Base-by-base conservation (phyloP, 1,140 invertebrate genomes). In the Anoplolepis gracilipes region DNA sequence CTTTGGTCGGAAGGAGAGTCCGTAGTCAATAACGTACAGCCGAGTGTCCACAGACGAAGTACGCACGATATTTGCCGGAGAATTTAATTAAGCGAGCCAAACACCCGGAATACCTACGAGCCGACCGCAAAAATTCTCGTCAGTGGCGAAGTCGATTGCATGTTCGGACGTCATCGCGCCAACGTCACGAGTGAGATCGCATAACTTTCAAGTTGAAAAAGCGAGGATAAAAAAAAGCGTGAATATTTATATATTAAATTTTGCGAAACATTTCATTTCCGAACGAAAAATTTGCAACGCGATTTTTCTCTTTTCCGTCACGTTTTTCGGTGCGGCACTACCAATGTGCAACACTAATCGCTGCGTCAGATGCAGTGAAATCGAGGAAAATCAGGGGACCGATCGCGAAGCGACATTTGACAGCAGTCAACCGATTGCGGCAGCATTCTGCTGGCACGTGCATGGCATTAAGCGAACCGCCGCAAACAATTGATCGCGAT, bases 41-140 rank as follows among this genome's bases (percentile, higher is more conserved):
- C 19, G 49, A 69, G 46, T 70, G 67, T 62, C 67, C 59, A 73
- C 28, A 59, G 49, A 55, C 64, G 30, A 82, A 82, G 78, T 72
- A 33, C 67, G 53, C 67, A 33, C 67, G 78, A 82, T 61, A 82
- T 82, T 82, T 30, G 36, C 67, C 53, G 67, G 78, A 82, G 67
- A 82, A 82, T 82, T 82, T 82, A 82, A 82, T 82, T 73, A 82
- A 82, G 78, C 53, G 78, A 33, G 46, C 30, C 78, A 82, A 82
- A 82, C 78, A 82, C 1, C 64, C 25, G 53, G 65, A 57, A 72
- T 67, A 67, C 62, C 61, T 36, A 36, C 33, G 42, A 72, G 78
- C 25, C 78, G 49, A 53, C 42, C 28, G 62, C 78, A 13, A 72
- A 82, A 73, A 82, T 61, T 82, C 78, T 82, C 53, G 53, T 22